Conservation (phyloP, 2,797 vertebrate species). For the Takifugu ocellatus region DNA sequence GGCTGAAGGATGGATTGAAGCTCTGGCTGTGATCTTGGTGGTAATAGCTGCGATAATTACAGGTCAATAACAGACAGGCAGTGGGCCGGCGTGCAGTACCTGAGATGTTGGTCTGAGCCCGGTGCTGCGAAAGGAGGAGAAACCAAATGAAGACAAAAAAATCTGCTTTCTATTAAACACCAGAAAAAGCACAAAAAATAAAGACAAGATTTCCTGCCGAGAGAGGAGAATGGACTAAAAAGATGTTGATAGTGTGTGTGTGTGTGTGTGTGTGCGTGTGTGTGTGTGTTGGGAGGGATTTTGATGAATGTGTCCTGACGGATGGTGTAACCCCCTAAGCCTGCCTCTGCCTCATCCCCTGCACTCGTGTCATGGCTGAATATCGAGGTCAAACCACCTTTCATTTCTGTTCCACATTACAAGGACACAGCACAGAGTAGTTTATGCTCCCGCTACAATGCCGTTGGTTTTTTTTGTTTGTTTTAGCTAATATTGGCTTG, state of each 20-base stretch:
- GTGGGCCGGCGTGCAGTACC: constrained; percentile 8
- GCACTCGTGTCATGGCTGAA: constrained; percentile 54
- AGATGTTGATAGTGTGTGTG: background rate
- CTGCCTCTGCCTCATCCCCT: constrained; percentile 51
- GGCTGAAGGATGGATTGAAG: too few relatives aligned
- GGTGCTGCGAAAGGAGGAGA: too few relatives aligned
- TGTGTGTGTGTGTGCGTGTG: too few relatives aligned
- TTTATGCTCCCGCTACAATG: background rate
- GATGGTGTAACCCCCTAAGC: constrained; percentile 62
- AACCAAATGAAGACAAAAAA: too few relatives aligned
- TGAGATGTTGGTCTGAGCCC: constrained; percentile 4
- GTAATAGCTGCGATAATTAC: too few relatives aligned
- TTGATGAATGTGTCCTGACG: constrained; percentile 71
- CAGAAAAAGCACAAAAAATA: too few relatives aligned
- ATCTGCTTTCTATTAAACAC: too few relatives aligned
- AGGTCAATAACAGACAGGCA: too few relatives aligned
- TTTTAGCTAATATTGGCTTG: background rate
- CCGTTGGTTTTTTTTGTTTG: background rate
- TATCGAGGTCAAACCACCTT: constrained; percentile 69
- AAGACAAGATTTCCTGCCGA: too few relatives aligned
- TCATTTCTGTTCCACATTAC: constrained; percentile 44
- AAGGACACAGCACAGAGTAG: constrained; percentile 36
- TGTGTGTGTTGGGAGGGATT: constrained; percentile 29
- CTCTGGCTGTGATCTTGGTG: too few relatives aligned
- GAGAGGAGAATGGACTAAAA: background rate